phyloP scores from a whole-genome alignment of 2,797 vertebrate species.

The Ctenopoma kingsleyae region DNA sequence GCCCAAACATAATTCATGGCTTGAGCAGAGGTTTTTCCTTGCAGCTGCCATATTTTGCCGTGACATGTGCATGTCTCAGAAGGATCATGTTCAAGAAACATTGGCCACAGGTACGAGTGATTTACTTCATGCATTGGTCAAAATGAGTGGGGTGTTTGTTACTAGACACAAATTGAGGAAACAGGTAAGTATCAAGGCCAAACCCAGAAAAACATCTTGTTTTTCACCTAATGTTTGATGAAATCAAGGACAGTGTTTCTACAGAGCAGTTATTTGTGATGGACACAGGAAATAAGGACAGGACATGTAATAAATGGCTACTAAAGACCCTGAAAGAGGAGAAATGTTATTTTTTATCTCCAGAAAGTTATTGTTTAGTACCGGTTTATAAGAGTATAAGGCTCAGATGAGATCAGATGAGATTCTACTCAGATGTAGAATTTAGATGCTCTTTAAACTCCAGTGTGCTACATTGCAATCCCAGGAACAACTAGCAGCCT shows the following conservation, averaged over 20 bases:
- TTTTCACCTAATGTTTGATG: constrained; percentile 60
- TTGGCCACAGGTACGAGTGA: constrained; percentile 65
- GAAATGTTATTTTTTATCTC: constrained; percentile 50
- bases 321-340: constrained; percentile 34
- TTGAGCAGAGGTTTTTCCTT: constrained; percentile 70
- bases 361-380: constrained; percentile 35
- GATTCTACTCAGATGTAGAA: no score
- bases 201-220: constrained; percentile 58
- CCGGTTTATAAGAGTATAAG: constrained; percentile 26
- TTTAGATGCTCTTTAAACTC: constrained; percentile 58
- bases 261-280: constrained; percentile 28
- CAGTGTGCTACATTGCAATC: constrained; percentile 35
- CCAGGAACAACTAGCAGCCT: constrained; percentile 37
- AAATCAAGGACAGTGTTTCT: constrained; percentile 64
- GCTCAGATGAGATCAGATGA: constrained; percentile 58
- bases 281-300: constrained; percentile 33
- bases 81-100: constrained; percentile 64
- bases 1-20: constrained; percentile 77
- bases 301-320: constrained; percentile 44
- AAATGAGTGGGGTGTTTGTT: constrained; percentile 69
- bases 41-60: constrained; percentile 72
- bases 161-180: constrained; percentile 73
- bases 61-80: constrained; percentile 76
- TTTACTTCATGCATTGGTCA: constrained; percentile 68
- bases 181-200: constrained; percentile 76